These are phyloP conservation scores for Neotoma lepida DNA, from an alignment of 2,113 vertebrate genomes.

Conservation along the genomic window DNA sequence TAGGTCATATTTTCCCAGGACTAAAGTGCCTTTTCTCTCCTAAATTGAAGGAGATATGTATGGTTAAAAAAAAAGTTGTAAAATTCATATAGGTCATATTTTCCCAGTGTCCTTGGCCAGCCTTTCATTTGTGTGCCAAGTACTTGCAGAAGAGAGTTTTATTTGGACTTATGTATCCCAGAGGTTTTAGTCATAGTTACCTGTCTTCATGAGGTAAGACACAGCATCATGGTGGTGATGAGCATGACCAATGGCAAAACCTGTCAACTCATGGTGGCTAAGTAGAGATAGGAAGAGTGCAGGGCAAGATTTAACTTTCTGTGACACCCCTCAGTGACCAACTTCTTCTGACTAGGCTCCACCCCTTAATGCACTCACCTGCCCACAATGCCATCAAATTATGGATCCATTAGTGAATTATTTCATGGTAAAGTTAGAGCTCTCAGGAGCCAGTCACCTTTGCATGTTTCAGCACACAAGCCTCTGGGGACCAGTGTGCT, in stretches of 20 bases:
- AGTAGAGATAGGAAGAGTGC: background rate
- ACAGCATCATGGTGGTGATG: background rate
- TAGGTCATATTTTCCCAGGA: slow-evolving; percentile 32
- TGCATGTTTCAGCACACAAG: background rate
- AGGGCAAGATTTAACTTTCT: background rate
- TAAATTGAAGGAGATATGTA: slow-evolving; percentile 53
- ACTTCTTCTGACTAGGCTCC: background rate
- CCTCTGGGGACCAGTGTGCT: background rate
- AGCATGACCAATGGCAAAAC: background rate
- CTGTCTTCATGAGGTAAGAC: background rate
- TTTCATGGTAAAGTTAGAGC: background rate
- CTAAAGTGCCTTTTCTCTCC: background rate
- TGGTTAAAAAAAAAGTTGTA: slow-evolving; percentile 1
- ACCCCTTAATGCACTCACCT: background rate
- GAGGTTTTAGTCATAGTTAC: background rate
- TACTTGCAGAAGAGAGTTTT: background rate
- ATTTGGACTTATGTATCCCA: background rate
- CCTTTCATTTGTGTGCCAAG: background rate
- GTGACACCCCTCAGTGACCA: background rate
- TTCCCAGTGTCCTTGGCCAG: background rate
- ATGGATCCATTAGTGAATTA: too few relatives aligned
- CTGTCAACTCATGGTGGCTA: background rate
- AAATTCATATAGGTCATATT: slow-evolving; percentile 9
- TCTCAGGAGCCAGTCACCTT: background rate
- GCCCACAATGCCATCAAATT: background rate